A percentile compares a stretch with the other conserved stretches of the same genome.
phyloP scores from a whole-genome alignment of 2,888 invertebrate genomes.

The Heterodera filipjevi region DNA sequence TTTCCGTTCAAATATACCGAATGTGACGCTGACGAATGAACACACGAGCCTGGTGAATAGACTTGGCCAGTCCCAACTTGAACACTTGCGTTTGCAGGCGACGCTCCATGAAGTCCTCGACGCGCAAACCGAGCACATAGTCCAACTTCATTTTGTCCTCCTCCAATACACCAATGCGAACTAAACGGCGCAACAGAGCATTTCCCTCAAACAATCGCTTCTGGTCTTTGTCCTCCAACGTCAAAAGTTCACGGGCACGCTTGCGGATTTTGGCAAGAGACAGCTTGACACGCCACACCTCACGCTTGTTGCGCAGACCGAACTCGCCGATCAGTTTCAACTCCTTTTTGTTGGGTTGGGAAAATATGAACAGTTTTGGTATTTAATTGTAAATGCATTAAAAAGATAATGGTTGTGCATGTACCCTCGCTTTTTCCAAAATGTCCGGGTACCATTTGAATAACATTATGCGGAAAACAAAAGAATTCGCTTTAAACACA shows the following conservation, averaged over 20 bases:
- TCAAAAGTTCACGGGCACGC: constrained; percentile 96
- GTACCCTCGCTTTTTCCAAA: too few relatives aligned
- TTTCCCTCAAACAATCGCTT: constrained; percentile 99
- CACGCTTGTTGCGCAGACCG: constrained; percentile 97
- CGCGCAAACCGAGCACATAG: constrained; percentile 97
- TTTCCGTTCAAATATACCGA: too few relatives aligned
- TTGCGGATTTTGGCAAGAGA: constrained; percentile 98
- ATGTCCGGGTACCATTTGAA: too few relatives aligned
- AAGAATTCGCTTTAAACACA: too few relatives aligned
- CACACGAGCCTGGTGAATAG: too few relatives aligned
- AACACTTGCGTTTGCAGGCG: constrained; percentile 97
- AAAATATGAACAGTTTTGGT: too few relatives aligned
- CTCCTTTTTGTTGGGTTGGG: constrained; percentile 72
- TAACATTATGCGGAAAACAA: too few relatives aligned
- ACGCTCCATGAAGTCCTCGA: constrained; percentile 99
- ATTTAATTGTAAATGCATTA: too few relatives aligned
- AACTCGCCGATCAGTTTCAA: constrained; percentile 98
- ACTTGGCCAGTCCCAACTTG: constrained; percentile 97
- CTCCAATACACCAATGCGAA: constrained; percentile 94
- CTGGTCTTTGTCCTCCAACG: constrained; percentile 95
- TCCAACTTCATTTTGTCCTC: constrained; percentile 99
- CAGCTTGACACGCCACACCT: constrained; percentile 99
- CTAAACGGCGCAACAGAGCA: constrained; percentile 92
- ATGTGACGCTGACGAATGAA: too few relatives aligned
- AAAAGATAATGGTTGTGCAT: too few relatives aligned